Percentiles rank a stretch among this genome's conserved stretches.
Conservation (phyloP, 2,888 invertebrate species). For the Elmis aenea region DNA sequence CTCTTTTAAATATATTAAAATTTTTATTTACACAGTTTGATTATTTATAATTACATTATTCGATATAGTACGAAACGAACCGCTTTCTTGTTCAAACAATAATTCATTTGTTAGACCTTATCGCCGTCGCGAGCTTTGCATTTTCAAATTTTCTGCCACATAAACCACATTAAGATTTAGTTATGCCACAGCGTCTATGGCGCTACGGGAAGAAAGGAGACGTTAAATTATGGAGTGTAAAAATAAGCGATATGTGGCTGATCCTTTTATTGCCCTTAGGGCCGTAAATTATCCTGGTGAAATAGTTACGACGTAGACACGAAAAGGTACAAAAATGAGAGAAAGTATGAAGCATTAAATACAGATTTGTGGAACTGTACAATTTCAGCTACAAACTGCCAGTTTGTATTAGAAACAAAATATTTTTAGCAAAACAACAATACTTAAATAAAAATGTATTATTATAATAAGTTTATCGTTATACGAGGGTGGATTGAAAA, state of each 20-base stretch:
- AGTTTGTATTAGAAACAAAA: no score
- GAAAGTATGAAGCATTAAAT: slow-evolving; percentile 7
- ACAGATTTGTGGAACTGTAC: no score
- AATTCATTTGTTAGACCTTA: slow-evolving; percentile 33
- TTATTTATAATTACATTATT: no score
- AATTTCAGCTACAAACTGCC: no score
- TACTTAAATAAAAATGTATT: no score
- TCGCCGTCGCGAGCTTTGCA: slow-evolving; percentile 30
- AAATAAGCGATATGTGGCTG: slow-evolving; percentile 45
- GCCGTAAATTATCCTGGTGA: slow-evolving; percentile 38
- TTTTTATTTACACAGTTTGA: no score
- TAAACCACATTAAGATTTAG: slow-evolving; percentile 41
- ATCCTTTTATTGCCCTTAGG: slow-evolving; percentile 40
- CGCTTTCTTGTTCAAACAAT: slow-evolving; percentile 11
- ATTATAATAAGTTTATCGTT: no score
- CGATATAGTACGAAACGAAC: no score
- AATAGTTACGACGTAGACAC: slow-evolving; percentile 27
- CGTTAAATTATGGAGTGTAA: slow-evolving; percentile 44
- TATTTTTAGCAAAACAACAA: no score
- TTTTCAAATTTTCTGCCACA: slow-evolving; percentile 43
- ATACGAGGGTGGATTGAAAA: no score
- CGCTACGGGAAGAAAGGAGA: slow-evolving; percentile 31
- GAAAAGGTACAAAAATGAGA: slow-evolving; percentile 7
- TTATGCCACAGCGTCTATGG: slow-evolving; percentile 30
- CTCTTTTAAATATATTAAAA: neutral